Evolutionary conservation across 1,140 invertebrate genomes (phyloP), one percentile per base, ranked within the genome.

Genomic region (Lucilia sericata): DNA sequence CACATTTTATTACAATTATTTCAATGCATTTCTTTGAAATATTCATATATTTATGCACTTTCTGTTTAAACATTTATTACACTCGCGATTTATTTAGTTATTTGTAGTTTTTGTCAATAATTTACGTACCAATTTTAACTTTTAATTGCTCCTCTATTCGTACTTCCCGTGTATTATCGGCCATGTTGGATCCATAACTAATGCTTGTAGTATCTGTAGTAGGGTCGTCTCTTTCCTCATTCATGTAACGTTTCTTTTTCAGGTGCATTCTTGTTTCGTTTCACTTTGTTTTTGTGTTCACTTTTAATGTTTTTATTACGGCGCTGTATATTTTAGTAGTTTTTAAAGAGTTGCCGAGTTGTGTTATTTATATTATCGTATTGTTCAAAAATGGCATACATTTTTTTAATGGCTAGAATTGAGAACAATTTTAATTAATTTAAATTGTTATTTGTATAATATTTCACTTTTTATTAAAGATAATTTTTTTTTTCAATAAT

Each of bases 91-190:
- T 80, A 21, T 49, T 75, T 75, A 82, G 51, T 74, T 76, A 87
- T 84, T 78, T 74, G 14, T 14, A 51, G 13, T 42, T 83, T 83
- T 85, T 90, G 86, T 85, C 86, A 88, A 86, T 84, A 83, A 84
- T 87, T 89, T 92, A 94, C 94, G 92, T 93, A 96, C 96, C 96
- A 90, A 96, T 96, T 94, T 96, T 96, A 91, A 96, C 96, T 94
- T 95, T 96, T 92, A 96, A 94, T 92, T 95, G 94, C 93, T 96
- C 95, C 92, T 95, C 95, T 92, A 96, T 94, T 93, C 96, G 94
- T 92, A 96, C 95, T 94, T 95, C 94, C 93, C 94, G 94, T 93
- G 93, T 94, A 92, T 94, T 94, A 92, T 95, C 95, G 93, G 95
- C 95, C 95, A 96, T 96, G 94, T 95, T 96, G 94, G 93, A 94